Base-by-base conservation (phyloP, 2,797 vertebrate species). In the Chaunax sp. region DNA sequence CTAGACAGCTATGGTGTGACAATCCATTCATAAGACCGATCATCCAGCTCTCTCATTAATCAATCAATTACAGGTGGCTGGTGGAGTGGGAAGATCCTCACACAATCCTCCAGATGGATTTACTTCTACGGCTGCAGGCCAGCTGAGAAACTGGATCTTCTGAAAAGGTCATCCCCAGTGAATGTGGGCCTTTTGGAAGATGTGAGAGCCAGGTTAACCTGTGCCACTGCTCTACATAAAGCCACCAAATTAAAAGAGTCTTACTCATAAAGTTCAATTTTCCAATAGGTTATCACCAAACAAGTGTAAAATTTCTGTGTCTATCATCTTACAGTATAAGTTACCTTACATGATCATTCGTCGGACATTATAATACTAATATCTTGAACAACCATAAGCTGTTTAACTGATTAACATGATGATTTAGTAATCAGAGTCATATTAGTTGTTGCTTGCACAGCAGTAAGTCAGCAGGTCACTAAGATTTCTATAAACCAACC, bases 401-500 rank as follows among this genome's bases (percentile, higher is more conserved):
- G 14, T 33, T 20, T 14, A 38, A 37, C 1, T 13, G 5, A 52
- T 15, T 23, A 6, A 11, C 19, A 13, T 23, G 15, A 49, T 44
- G 5, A 56, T 53, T 66, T 51, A 40, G 11, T 38, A 44, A 41
- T 44, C 35, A 59, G 3, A 58, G 5, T 53, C 19, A 33, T 12
- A 44, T 0, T 37, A 49, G 25, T 14, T 75, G 58, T 50, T 64
- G 41, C n/a, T 56, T 70, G 12, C 12, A 41, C 45, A 40, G 19
- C 26, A 68, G 20, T 72, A 72, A 69, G 62, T 83, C 72, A 70
- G 50, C 25, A 60, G 73, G 74, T 74, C 64, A 75, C 57, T 43
- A 45, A 37, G 65, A 72, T 73, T 72, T 77, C 67, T 78, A 59
- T 81, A 67, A 84, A 86, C 65, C 69, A 59, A 70, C 78, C 69